Evolutionary conservation across 2,113 vertebrate genomes (phyloP).

Genomic region (Tor tambroides): DNA sequence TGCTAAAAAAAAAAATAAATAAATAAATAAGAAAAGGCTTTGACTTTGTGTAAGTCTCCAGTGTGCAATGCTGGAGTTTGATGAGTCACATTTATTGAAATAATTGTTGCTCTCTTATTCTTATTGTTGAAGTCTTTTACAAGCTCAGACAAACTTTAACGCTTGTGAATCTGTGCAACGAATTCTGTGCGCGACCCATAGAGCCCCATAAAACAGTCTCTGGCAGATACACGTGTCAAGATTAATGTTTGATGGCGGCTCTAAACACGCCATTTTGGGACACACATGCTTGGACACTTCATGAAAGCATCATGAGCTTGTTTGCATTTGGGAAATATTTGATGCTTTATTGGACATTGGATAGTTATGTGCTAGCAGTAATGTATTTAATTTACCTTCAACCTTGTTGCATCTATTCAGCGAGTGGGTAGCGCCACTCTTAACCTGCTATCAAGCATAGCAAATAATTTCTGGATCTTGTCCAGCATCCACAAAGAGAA

Average conservation of each 20-base stretch:
- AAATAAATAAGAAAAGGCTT: neutral
- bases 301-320: neutral
- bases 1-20: neutral
- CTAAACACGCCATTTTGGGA: neutral
- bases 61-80: neutral
- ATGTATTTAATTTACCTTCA: neutral
- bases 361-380: neutral
- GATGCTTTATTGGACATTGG: neutral
- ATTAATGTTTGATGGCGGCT: neutral
- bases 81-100: neutral
- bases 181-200: neutral
- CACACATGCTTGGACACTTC: neutral
- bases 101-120: neutral
- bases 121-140: constrained; percentile 3
- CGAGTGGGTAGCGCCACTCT: no score
- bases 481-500: neutral
- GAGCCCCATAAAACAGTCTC: neutral
- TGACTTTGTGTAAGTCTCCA: neutral
- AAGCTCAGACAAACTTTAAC: neutral
- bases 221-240: neutral
- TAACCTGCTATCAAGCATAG: no score
- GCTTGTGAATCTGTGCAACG: neutral
- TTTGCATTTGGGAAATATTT: neutral
- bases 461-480: no score
- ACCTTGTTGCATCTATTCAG: neutral